Conservation (phyloP, 1,140 invertebrate species). For the Aphaenogaster floridana region DNA sequence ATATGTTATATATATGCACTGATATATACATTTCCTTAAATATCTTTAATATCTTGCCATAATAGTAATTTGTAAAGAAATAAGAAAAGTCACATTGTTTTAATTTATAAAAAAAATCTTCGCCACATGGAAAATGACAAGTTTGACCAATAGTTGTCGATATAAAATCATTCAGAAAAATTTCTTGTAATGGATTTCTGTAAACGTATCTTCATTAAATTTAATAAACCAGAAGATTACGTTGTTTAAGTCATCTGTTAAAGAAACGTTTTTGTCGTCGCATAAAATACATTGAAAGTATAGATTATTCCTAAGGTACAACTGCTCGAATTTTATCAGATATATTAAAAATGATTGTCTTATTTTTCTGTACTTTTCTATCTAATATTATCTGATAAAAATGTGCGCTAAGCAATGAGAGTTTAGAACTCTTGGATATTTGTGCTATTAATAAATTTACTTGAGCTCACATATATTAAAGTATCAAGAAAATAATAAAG, state of each 20-base stretch:
- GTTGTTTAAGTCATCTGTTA: slow-evolving; percentile 21
- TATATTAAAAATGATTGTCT: slow-evolving; percentile 1
- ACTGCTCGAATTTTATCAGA: slow-evolving; percentile 24
- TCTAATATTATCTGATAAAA: slow-evolving; percentile 11
- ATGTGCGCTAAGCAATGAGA: not conserved
- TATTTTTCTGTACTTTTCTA: slow-evolving; percentile 17
- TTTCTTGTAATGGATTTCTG: slow-evolving; percentile 1
- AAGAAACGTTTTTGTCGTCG: not conserved
- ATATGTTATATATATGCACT: slow-evolving; percentile 21
- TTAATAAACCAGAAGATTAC: slow-evolving; percentile 11
- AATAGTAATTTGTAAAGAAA: slow-evolving; percentile 20
- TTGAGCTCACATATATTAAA: not conserved
- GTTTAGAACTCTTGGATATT: slow-evolving; percentile 1
- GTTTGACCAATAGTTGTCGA: slow-evolving; percentile 84
- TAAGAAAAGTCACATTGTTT: slow-evolving; percentile 38
- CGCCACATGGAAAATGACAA: slow-evolving; percentile 83
- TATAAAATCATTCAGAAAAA: slow-evolving; percentile 69
- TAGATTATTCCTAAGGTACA: slow-evolving; percentile 11
- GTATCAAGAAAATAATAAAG: not conserved
- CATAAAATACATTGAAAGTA: not conserved
- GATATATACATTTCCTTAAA: not conserved
- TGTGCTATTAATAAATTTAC: not conserved
- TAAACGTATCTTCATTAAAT: slow-evolving; percentile 4
- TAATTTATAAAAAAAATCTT: slow-evolving; percentile 61
- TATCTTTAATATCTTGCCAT: not conserved